phyloP scores from a whole-genome alignment of 2,888 invertebrate genomes.

The Parochlus steinenii region DNA sequence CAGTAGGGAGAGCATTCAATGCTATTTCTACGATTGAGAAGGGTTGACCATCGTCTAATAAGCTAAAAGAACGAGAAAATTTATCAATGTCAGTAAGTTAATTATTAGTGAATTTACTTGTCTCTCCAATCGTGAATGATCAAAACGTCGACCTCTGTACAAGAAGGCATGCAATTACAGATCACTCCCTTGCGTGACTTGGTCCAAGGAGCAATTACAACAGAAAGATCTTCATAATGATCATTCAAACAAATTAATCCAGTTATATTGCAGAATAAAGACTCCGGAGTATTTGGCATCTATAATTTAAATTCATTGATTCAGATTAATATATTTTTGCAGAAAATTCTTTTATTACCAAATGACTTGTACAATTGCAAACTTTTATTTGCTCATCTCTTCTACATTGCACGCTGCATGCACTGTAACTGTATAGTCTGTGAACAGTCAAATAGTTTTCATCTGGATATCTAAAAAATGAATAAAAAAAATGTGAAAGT shows the following conservation, averaged over 20 bases:
- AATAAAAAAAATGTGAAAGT: no score
- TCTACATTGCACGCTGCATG: slow-evolving; percentile 53
- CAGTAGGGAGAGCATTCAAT: slow-evolving; percentile 46
- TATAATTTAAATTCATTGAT: background rate
- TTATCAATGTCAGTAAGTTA: background rate
- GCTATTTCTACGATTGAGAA: slow-evolving; percentile 39
- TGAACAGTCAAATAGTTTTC: slow-evolving; percentile 46
- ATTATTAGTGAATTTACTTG: slow-evolving; percentile 17
- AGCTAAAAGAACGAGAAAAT: slow-evolving; percentile 15
- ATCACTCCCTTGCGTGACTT: slow-evolving; percentile 36
- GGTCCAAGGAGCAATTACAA: slow-evolving; percentile 49
- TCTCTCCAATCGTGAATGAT: slow-evolving; percentile 34
- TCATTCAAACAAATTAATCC: slow-evolving; percentile 48
- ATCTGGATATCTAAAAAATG: slow-evolving; percentile 46
- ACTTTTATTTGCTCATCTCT: slow-evolving; percentile 41
- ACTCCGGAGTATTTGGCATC: slow-evolving; percentile 15
- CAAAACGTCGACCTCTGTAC: slow-evolving; percentile 51
- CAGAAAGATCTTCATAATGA: slow-evolving; percentile 41
- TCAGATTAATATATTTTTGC: no score
- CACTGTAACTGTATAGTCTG: slow-evolving; percentile 51
- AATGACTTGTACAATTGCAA: slow-evolving; percentile 51
- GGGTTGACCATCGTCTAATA: slow-evolving; percentile 20
- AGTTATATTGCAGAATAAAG: slow-evolving; percentile 39
- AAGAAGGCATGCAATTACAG: slow-evolving; percentile 53
- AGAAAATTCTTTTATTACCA: background rate